A percentile compares a stretch with the other conserved stretches of the same genome.
Evolutionary conservation across 2,797 vertebrate species (phyloP).

Genomic region (Petrocephalus schoutedeni): DNA sequence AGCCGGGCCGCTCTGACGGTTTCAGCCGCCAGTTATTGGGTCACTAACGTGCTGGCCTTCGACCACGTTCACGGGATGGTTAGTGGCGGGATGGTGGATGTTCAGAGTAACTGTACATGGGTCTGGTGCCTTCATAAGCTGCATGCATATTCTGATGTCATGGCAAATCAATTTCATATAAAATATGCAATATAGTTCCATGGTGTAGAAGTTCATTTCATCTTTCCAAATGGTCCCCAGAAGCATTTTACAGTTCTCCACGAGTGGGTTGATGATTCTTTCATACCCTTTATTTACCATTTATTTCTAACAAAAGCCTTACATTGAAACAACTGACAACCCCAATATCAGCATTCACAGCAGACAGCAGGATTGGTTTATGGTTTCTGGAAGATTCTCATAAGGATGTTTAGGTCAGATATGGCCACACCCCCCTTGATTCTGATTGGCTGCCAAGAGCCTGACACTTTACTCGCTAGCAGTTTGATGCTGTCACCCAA

Average conservation of each 20-base stretch:
- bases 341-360: background rate
- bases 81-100: background rate
- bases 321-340: background rate
- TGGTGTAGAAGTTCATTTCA: background rate
- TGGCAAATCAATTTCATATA: background rate
- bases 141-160: background rate
- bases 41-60: background rate
- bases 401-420: background rate
- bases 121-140: background rate
- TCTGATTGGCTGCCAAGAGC: background rate
- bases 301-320: background rate
- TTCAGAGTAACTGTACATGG: background rate
- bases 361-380: background rate
- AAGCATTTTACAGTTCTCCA: background rate
- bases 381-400: background rate
- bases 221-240: background rate
- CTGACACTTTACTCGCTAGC: background rate
- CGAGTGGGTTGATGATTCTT: background rate
- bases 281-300: background rate
- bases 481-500: background rate
- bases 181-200: background rate
- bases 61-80: background rate
- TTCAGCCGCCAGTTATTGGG: background rate
- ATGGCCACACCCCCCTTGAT: background rate
- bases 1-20: background rate